A percentile compares a stretch with the other conserved stretches of the same genome.
Conservation (phyloP, 2,113 vertebrate species). For the Passer domesticus region DNA sequence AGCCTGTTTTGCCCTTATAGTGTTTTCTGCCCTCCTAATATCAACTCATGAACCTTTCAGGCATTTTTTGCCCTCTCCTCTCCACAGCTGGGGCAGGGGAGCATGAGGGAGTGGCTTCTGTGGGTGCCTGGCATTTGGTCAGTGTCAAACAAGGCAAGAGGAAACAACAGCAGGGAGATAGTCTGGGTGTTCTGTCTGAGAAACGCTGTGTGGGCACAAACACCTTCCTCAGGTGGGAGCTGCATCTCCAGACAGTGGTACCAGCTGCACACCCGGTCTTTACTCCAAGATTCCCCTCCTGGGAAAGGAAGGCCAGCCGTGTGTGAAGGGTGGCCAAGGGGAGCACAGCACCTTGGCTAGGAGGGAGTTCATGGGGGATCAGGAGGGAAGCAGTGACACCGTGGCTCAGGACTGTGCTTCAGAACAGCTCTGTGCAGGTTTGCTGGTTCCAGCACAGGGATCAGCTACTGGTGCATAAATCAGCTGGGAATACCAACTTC, state of each 20-base stretch:
- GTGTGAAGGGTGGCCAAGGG: background rate
- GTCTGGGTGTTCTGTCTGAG: background rate
- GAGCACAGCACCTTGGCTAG: background rate
- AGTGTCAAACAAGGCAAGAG: background rate
- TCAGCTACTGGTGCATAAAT: background rate
- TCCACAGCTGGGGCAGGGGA: background rate
- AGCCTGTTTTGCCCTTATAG: background rate
- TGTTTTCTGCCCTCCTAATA: background rate
- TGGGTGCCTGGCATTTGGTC: background rate
- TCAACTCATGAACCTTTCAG: background rate
- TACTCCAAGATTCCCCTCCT: background rate
- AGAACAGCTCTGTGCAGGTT: background rate
- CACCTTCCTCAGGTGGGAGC: background rate
- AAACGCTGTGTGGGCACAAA: background rate
- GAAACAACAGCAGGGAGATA: background rate
- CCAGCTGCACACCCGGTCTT: background rate
- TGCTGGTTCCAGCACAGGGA: rapidly evolving
- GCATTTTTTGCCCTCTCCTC: background rate
- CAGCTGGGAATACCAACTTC: background rate
- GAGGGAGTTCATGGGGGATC: background rate
- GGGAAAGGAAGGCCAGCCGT: background rate
- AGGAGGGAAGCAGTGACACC: background rate
- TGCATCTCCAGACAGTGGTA: background rate
- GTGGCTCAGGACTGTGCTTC: background rate
- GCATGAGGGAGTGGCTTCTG: background rate